These are phyloP conservation scores for Acropora tenuis DNA, from an alignment of 64 coral and sea anemone genomes.

Conservation along the genomic window DNA sequence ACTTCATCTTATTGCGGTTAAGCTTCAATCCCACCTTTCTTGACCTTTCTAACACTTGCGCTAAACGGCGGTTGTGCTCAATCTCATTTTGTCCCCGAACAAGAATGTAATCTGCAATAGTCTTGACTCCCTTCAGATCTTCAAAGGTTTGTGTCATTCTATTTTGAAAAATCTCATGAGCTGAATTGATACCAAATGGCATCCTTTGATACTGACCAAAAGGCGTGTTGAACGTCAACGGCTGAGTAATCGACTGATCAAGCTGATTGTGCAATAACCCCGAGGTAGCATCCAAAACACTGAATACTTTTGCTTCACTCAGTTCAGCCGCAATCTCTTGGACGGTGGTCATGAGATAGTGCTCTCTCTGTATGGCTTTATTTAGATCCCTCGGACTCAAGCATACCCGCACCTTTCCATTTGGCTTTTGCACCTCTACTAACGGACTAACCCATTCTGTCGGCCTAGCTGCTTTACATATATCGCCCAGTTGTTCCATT, in stretches of 20 bases:
- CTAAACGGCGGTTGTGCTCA: not conserved
- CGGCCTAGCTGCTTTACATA: not conserved
- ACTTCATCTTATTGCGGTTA: not conserved
- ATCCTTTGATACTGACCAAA: not conserved
- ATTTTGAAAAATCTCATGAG: not conserved
- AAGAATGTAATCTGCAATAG: not conserved
- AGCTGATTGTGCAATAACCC: not conserved
- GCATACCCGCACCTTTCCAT: too few species aligned
- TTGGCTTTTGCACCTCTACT: not conserved
- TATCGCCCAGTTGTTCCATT: not conserved
- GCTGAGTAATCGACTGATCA: not conserved
- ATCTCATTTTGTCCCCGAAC: too few species aligned
- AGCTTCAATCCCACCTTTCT: constrained; percentile 33
- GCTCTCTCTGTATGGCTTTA: constrained; percentile 6
- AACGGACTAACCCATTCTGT: not conserved
- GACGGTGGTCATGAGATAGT: not conserved
- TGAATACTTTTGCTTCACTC: not conserved
- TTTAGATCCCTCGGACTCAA: not conserved
- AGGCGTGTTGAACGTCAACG: not conserved
- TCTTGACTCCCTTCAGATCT: not conserved
- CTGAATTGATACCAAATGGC: not conserved
- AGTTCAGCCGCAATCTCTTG: not conserved
- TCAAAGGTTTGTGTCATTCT: too few species aligned
- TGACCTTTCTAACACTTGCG: constrained; percentile 13
- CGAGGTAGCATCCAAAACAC: not conserved